phyloP scores from a whole-genome alignment of 2,113 vertebrate species.

The Recurvirostra avosetta region DNA sequence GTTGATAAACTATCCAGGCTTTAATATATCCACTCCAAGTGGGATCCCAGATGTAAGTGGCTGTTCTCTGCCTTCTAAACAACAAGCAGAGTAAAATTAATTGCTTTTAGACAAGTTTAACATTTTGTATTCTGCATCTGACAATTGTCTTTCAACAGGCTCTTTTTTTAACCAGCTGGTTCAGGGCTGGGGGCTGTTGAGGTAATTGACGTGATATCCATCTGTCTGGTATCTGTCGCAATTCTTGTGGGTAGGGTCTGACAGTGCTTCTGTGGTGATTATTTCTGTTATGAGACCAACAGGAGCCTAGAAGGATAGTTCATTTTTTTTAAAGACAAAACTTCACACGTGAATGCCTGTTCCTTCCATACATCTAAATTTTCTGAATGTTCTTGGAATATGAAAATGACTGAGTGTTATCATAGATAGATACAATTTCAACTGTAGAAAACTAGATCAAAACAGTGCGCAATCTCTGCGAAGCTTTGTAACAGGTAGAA shows the following conservation, averaged over 20 bases:
- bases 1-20: slow-evolving; percentile 93
- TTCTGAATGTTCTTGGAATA: not conserved
- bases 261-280: not conserved
- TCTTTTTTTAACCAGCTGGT: not conserved
- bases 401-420: not conserved
- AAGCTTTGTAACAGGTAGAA: not conserved
- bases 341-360: not conserved
- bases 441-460: not conserved
- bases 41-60: slow-evolving; percentile 88
- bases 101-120: not conserved
- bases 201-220: not conserved
- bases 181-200: not conserved
- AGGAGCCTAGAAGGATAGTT: not conserved
- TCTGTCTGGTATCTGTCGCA: not conserved
- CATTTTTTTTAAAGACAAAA: not conserved
- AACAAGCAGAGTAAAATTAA: not conserved
- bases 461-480: not conserved
- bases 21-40: slow-evolving; percentile 84
- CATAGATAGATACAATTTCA: not conserved
- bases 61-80: not conserved
- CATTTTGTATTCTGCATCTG: not conserved
- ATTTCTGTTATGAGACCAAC: not conserved
- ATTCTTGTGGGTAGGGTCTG: not conserved
- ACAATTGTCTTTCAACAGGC: not conserved
- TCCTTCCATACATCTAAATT: not conserved